Evolutionary conservation across 2,113 vertebrate genomes (phyloP).

Genomic region (Zootoca vivipara): DNA sequence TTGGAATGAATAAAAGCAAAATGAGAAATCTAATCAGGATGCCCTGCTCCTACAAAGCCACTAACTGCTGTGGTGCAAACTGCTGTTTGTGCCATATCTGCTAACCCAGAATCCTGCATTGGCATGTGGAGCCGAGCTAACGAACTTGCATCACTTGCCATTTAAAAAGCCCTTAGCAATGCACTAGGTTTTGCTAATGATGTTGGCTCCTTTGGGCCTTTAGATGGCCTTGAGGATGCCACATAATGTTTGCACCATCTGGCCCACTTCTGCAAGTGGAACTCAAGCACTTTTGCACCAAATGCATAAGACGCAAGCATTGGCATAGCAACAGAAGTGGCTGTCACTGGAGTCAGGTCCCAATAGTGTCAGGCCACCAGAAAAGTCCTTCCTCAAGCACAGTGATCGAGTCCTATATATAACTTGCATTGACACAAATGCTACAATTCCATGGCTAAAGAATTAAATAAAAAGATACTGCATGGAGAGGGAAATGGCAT

Average conservation of each 20-base stretch:
- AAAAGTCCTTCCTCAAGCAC: neutral
- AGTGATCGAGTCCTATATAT: neutral
- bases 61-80: neutral
- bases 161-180: conserved; percentile 1
- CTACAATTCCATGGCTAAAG: neutral
- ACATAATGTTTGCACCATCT: neutral
- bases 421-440: neutral
- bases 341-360: neutral
- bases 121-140: neutral
- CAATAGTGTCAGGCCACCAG: neutral
- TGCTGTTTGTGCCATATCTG: neutral
- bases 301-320: neutral
- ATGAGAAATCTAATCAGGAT: conserved; percentile 9
- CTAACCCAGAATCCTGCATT: conserved; percentile 6
- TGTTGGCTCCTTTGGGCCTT: neutral
- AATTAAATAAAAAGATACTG: neutral
- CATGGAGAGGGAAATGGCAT: neutral
- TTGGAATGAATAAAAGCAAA: conserved; percentile 16
- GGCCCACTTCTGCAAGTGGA: neutral
- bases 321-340: neutral
- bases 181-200: neutral
- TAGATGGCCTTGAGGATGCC: neutral
- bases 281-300: neutral
- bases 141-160: neutral
- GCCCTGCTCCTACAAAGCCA: neutral